Evolutionary conservation across 2,113 vertebrate species (phyloP).

Genomic region (Sphaerodactylus townsendi): DNA sequence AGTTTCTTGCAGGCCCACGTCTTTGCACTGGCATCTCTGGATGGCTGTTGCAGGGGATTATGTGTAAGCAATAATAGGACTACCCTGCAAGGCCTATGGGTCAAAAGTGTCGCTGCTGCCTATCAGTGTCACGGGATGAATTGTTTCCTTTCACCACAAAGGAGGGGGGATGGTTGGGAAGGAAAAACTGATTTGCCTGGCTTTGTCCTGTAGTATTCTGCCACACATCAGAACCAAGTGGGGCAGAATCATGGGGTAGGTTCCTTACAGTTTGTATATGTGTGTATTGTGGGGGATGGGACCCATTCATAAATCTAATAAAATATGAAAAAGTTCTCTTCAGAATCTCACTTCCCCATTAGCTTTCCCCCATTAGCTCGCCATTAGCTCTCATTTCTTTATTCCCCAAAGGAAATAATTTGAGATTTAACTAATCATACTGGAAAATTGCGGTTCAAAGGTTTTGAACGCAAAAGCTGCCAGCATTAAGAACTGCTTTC

Average conservation of each 20-base stretch:
- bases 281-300: no score
- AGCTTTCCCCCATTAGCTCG: background rate
- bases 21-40: no score
- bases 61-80: no score
- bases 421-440: background rate
- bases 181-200: background rate
- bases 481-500: background rate
- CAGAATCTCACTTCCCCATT: background rate
- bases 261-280: background rate
- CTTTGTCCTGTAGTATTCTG: background rate
- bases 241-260: background rate
- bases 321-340: background rate
- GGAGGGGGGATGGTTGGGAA: background rate
- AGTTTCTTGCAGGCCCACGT: no score
- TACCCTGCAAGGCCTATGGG: no score
- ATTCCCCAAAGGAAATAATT: conserved; percentile 9
- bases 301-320: background rate
- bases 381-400: background rate
- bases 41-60: no score
- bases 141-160: background rate
- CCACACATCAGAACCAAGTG: background rate
- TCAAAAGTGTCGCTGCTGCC: no score
- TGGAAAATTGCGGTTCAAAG: background rate
- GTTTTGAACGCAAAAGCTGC: background rate
- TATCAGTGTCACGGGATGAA: no score